These are phyloP conservation scores for Periparus ater DNA, from an alignment of 2,797 vertebrate genomes.

Conservation along the genomic window DNA sequence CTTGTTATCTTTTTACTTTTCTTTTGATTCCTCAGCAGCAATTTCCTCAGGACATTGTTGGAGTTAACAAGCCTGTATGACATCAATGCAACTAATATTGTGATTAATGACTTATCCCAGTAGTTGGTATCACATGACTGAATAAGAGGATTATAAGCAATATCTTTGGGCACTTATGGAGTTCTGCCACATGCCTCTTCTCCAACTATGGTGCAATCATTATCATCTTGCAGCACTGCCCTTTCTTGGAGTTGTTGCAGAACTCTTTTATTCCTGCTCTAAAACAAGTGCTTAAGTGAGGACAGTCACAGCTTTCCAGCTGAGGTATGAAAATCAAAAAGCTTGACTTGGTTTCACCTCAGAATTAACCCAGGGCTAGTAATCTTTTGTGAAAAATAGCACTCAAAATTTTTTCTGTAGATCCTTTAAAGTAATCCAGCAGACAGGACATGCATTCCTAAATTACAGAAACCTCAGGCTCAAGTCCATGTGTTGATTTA, in stretches of 20 bases:
- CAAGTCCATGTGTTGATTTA: background rate
- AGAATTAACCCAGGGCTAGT: background rate
- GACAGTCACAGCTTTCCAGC: background rate
- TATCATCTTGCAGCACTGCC: background rate
- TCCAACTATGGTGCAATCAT: background rate
- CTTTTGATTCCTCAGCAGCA: background rate
- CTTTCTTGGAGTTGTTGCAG: background rate
- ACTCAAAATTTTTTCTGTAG: background rate
- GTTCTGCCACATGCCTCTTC: background rate
- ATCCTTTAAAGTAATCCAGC: background rate
- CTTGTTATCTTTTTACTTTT: background rate
- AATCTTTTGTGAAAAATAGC: background rate
- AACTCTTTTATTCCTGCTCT: background rate
- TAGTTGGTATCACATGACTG: constrained; percentile 22
- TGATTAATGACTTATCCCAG: constrained; percentile 35
- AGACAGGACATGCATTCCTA: background rate
- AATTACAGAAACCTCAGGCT: background rate
- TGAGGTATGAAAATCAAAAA: background rate
- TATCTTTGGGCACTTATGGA: constrained; percentile 17
- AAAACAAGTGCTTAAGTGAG: background rate
- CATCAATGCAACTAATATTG: constrained; percentile 18
- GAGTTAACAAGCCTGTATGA: constrained; percentile 10
- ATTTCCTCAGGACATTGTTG: background rate
- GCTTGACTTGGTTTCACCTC: background rate
- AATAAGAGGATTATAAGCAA: constrained; percentile 30